A percentile compares a stretch with the other conserved stretches of the same genome.
phyloP scores from a whole-genome alignment of 2,113 vertebrate genomes.

The Hippotragus niger region DNA sequence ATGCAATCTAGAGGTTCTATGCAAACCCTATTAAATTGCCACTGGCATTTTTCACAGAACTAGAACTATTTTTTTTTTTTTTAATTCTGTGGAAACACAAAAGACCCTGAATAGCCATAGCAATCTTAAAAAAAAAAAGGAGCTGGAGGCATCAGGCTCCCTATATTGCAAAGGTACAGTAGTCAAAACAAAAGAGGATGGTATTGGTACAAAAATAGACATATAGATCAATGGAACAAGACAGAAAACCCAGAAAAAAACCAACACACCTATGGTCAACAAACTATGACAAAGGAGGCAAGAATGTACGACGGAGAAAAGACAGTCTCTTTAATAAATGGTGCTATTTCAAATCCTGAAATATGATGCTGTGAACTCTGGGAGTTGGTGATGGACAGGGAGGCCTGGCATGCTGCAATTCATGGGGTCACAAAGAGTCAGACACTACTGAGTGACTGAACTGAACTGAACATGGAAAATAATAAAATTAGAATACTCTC shows the following conservation, averaged over 20 bases:
- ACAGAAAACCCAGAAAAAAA: neutral
- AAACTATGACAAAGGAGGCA: neutral
- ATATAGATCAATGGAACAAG: neutral
- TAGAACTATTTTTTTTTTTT: neutral
- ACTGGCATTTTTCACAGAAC: neutral
- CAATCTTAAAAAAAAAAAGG: neutral
- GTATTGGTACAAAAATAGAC: neutral
- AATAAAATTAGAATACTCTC: neutral
- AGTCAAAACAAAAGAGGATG: neutral
- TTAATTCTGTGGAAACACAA: neutral
- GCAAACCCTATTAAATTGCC: neutral
- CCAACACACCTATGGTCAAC: neutral
- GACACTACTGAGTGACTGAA: no score
- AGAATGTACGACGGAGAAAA: neutral
- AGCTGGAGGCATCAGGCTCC: neutral
- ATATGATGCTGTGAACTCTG: no score
- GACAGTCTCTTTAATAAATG: neutral
- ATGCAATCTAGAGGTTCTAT: neutral
- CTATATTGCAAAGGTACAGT: neutral
- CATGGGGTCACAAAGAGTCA: fast-evolving
- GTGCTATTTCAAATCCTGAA: no score
- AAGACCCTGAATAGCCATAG: neutral
- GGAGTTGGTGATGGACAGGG: no score
- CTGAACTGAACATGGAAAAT: neutral
- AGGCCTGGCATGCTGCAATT: no score